These are phyloP conservation scores for Smutsia gigantea DNA, from an alignment of 2,797 vertebrate species.

Conservation along the genomic window DNA sequence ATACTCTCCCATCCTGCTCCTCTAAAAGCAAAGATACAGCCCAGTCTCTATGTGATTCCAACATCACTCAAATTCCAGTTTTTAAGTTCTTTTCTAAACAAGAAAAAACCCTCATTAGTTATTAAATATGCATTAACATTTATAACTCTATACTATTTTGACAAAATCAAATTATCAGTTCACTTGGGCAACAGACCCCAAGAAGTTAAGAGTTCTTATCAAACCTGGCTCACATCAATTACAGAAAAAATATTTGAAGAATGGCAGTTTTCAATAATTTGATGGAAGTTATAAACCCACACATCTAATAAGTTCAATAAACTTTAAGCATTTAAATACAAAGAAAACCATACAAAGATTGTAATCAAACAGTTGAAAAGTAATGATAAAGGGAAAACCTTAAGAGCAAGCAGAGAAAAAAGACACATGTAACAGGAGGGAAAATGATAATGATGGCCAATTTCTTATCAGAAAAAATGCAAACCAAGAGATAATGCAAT, in stretches of 20 bases:
- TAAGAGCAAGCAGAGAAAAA: neutral
- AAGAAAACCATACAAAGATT: neutral
- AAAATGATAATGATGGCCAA: neutral
- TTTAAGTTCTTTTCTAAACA: neutral
- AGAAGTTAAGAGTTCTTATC: neutral
- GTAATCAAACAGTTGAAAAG: neutral
- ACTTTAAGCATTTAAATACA: neutral
- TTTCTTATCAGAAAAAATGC: neutral
- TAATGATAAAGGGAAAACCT: neutral
- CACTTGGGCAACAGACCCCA: neutral
- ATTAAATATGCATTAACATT: neutral
- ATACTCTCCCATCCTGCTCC: neutral
- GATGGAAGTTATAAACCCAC: neutral
- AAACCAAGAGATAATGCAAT: neutral
- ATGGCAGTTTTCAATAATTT: neutral
- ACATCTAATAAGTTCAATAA: neutral
- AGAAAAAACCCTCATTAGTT: neutral
- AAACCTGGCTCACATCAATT: neutral
- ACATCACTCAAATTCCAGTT: neutral
- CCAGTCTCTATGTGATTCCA: neutral
- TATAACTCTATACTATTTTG: neutral
- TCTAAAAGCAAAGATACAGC: neutral
- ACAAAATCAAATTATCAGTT: constrained; percentile 2
- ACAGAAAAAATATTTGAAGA: neutral
- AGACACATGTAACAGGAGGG: neutral